Base-by-base conservation (phyloP, 2,113 vertebrate genomes). In the Panthera tigris region DNA sequence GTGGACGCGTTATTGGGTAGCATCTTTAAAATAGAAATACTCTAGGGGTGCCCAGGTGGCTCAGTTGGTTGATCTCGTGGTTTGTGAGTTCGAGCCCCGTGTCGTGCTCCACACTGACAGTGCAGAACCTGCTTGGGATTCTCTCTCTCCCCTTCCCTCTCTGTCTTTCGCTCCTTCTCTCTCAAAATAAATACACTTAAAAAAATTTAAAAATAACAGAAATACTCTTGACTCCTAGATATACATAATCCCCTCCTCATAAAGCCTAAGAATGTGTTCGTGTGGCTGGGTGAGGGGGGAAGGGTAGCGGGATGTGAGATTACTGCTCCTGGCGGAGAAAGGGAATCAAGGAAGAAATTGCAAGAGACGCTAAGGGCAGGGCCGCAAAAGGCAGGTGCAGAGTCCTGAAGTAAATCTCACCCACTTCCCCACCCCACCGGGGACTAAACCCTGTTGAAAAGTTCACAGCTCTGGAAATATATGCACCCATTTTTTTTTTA, bases 371-470 rank as follows among this genome's bases (percentile, higher is more conserved):
- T 25, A 84, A 82, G 36, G 39, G 6, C 13, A 61, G 65, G 50
- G 68, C 14, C 84, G 33, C 61, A 33, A 88, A 95, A 48, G 29
- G n/a, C 19, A 86, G 39, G 39, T 57, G 33, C 27, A 50, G 27
- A 61, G 8, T 55, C 61, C 50, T 61, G 41, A 41, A 23, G 45
- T 63, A 78, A 88, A 71, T 68, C 39, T 76, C 23, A 29, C 19
- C 57, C n/a, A 15, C 39, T 29, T 66, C 39, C 9, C 63, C 3
- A 1, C 61, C 50, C 39, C 66, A n/a, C 48, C 39, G 10, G 93
- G 65, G 50, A 91, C 27, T 63, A 66, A 92, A 65, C 50, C 3
- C 33, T 65, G 19, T 36, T 80, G 92, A 94, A 80, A 96, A 95
- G 95, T 84, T 96, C 68, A 69, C 4, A 2, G 74, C 41, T 41